Conservation (phyloP, 2,797 vertebrate genomes). For the Tapera naevia region DNA sequence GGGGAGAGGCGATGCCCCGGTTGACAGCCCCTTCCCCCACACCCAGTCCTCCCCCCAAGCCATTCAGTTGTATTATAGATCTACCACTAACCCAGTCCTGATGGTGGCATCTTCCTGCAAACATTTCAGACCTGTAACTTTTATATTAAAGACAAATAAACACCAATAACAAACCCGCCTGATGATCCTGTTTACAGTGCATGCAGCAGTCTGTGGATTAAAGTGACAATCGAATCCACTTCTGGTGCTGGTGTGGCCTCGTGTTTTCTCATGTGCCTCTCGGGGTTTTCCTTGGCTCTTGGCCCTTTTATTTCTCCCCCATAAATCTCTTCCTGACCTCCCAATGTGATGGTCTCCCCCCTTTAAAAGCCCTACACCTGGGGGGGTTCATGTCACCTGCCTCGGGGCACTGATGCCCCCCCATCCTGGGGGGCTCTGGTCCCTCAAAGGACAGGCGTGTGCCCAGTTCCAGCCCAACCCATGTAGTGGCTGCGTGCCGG, state of each 20-base stretch:
- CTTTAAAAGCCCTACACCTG: fast-evolving
- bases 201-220: slow-evolving; percentile 65
- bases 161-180: background rate
- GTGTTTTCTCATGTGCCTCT: background rate
- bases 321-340: too few species aligned
- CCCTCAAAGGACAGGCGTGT: background rate
- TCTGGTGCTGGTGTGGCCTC: background rate
- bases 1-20: fast-evolving
- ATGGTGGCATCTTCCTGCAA: slow-evolving; percentile 47
- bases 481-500: fast-evolving
- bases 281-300: background rate
- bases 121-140: slow-evolving; percentile 75
- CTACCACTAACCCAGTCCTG: background rate
- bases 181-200: slow-evolving; percentile 40
- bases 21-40: background rate
- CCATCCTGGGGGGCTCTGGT: fast-evolving
- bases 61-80: slow-evolving; percentile 19
- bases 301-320: background rate
- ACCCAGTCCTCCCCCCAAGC: background rate
- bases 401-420: background rate
- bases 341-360: background rate
- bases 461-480: background rate
- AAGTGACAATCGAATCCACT: slow-evolving; percentile 52
- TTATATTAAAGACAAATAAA: slow-evolving; percentile 76
- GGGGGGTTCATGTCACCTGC: background rate